Conservation (phyloP, 2,888 invertebrate species). For the Philonicus albiceps region DNA sequence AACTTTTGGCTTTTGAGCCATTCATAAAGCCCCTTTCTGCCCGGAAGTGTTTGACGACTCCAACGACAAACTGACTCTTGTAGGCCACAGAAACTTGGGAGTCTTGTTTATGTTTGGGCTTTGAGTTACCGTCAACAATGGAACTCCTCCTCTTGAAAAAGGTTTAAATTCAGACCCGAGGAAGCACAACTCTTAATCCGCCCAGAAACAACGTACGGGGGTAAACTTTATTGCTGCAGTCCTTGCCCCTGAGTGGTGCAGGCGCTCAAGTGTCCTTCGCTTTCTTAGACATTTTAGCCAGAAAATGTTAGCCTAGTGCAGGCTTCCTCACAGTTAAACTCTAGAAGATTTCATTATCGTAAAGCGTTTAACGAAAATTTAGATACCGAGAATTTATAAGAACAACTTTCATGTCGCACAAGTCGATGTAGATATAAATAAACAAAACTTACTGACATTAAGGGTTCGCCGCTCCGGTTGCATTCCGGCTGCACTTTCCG, state of each 20-base stretch:
- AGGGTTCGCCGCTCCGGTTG: neutral
- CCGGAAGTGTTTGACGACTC: neutral
- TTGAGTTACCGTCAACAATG: neutral
- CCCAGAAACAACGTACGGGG: neutral
- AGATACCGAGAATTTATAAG: neutral
- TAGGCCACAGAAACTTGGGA: neutral
- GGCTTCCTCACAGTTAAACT: neutral
- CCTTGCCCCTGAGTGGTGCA: neutral
- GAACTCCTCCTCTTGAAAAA: neutral
- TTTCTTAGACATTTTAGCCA: neutral
- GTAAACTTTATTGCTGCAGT: neutral
- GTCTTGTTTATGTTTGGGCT: constrained; percentile 15
- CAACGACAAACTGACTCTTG: constrained; percentile 6
- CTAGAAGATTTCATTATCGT: neutral
- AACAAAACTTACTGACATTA: neutral
- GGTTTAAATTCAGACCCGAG: neutral
- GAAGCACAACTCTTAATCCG: neutral
- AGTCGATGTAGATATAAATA: neutral
- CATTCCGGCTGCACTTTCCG: neutral
- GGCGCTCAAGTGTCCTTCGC: neutral
- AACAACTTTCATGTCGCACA: neutral
- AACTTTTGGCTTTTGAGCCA: constrained; percentile 2
- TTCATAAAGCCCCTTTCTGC: neutral
- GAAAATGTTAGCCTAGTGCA: neutral
- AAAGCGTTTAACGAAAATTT: constrained; percentile 16